These are phyloP conservation scores for Homarus americanus DNA, from an alignment of 1,140 invertebrate species.

Conservation along the genomic window DNA sequence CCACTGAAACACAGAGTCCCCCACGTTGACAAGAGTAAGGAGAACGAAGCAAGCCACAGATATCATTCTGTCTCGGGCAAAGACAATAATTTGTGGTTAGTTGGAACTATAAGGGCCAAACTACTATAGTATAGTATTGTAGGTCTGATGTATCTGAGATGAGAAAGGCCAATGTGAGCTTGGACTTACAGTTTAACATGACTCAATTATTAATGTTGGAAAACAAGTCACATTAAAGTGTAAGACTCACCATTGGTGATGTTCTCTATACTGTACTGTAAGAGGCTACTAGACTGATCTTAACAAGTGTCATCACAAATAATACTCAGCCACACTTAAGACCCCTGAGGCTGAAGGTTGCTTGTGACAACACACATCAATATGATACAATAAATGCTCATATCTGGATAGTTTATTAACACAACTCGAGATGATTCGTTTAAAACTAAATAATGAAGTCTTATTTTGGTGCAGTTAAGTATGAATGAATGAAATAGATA, in stretches of 20 bases:
- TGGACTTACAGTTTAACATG: not conserved
- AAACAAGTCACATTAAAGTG: not conserved
- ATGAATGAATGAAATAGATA: conserved; percentile 37
- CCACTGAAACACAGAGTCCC: not conserved
- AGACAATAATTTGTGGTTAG: conserved; percentile 12
- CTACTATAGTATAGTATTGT: not conserved
- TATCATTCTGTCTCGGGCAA: not conserved
- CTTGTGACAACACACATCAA: conserved; percentile 49
- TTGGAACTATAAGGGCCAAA: conserved; percentile 1
- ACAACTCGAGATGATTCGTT: conserved; percentile 9
- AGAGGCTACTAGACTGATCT: conserved; percentile 34
- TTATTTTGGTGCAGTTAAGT: conserved; percentile 27
- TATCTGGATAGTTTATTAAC: conserved; percentile 41
- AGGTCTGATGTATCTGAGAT: conserved; percentile 17
- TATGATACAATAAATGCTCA: conserved; percentile 42
- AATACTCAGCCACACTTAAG: conserved; percentile 6
- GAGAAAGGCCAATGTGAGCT: not conserved
- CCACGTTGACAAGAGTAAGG: conserved; percentile 5
- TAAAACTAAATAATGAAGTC: not conserved
- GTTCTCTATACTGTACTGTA: conserved; percentile 6
- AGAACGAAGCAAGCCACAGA: conserved; percentile 13
- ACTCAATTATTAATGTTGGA: not conserved
- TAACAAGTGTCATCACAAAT: conserved; percentile 22
- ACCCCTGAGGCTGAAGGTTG: conserved; percentile 20
- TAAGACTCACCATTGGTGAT: not conserved